phyloP scores from a whole-genome alignment of 2,888 invertebrate species.

The Trisateles emortualis region DNA sequence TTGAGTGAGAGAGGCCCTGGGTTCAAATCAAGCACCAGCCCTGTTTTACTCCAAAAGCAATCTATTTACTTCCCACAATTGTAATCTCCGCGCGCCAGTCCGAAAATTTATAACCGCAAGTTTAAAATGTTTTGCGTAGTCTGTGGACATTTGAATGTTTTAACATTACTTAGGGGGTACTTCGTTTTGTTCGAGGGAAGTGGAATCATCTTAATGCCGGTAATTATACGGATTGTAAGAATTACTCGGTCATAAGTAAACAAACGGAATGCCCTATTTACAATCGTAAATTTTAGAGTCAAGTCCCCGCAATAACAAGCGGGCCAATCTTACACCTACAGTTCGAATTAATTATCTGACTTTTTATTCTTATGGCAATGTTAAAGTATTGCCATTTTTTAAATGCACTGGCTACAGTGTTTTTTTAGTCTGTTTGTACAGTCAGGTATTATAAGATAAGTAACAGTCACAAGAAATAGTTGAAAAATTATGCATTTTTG shows the following conservation, averaged over 20 bases:
- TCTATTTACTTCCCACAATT: slow-evolving; percentile 64
- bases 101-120: slow-evolving; percentile 79
- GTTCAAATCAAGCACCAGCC: slow-evolving; percentile 81
- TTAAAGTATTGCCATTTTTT: not conserved
- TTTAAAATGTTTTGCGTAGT: slow-evolving; percentile 62
- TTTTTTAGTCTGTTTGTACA: no score
- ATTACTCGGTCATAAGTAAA: slow-evolving; percentile 86
- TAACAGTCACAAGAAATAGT: no score
- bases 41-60: slow-evolving; percentile 49
- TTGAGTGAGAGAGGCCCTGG: slow-evolving; percentile 82
- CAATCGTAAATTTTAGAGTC: slow-evolving; percentile 80
- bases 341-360: slow-evolving; percentile 28
- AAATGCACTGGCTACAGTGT: not conserved
- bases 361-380: not conserved
- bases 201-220: slow-evolving; percentile 85
- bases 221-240: slow-evolving; percentile 86
- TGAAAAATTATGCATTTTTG: no score
- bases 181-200: slow-evolving; percentile 68
- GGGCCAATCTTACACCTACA: slow-evolving; percentile 14
- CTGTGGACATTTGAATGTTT: slow-evolving; percentile 84
- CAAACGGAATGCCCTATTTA: slow-evolving; percentile 83
- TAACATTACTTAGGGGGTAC: slow-evolving; percentile 79
- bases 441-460: no score
- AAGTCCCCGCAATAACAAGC: slow-evolving; percentile 29
- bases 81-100: slow-evolving; percentile 63